Evolutionary conservation across 2,113 vertebrate genomes (phyloP), one percentile per base, ranked within the genome.

Genomic region (Anarrhichthys ocellatus): DNA sequence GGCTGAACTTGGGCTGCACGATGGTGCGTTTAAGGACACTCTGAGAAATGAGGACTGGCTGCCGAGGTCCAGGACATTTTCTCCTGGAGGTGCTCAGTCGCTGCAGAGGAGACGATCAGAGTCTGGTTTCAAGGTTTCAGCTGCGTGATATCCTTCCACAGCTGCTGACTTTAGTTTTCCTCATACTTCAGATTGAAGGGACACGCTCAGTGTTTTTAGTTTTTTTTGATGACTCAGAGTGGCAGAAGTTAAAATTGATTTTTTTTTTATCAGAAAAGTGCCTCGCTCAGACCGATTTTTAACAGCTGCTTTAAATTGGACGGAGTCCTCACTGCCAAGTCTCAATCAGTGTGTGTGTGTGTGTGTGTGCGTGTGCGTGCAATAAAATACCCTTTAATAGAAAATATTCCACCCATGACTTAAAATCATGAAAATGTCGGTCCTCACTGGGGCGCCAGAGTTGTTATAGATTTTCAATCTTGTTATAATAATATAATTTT

Each of bases 231-330:
- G 69, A 27, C 64, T 64, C 36, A 7, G 48, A 50, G 40, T 14
- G 22, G 18, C 56, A 63, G 38, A 56, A 56, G 20, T 62, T 42
- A 42, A n/a, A 78, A 68, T 64, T 18, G 66, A 32, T 32, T 3
- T 32, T 32, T 32, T 32, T 4, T 80, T 87, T 73, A 84, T 77
- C 73, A 50, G 32, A 8, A 63, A 83, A 77, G 34, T 9, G 11
- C 42, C 29, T 78, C 86, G 18, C 78, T 78, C 36, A 75, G 68
- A 61, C 42, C 56, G 50, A 40, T 77, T 34, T 73, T 34, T 65
- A 74, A 59, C 56, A 11, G 84, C 24, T 65, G 38, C 72, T 77
- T 56, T 58, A 50, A 70, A 72, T 7, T 5, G 67, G 22, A 67
- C 40, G 62, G 73, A 83, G 71, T 73, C 80, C 58, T 73, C 7